Evolutionary conservation across 1,140 invertebrate genomes (phyloP).

Genomic region (Chlorops oryzae): DNA sequence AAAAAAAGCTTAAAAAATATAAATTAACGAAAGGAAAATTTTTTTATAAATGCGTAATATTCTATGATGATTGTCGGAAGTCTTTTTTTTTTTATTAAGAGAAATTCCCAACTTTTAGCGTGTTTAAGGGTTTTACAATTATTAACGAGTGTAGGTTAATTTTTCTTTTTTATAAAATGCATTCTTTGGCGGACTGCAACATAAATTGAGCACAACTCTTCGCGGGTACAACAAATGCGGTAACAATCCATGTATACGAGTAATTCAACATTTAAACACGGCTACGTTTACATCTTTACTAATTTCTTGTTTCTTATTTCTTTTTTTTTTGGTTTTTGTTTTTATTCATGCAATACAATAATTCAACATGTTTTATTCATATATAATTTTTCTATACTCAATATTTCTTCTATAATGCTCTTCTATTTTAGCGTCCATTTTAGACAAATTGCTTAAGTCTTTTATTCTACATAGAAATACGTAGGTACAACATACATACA

Average conservation of each 20-base stretch:
- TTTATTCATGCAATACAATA: too few relatives aligned
- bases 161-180: not conserved
- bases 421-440: constrained; percentile 47
- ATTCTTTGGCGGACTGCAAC: not conserved
- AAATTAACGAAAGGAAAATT: not conserved
- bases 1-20: not conserved
- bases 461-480: constrained; percentile 47
- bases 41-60: constrained; percentile 6
- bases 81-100: constrained; percentile 6
- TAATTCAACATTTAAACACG: too few relatives aligned
- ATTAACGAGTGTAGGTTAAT: not conserved
- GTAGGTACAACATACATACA: too few relatives aligned
- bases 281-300: too few relatives aligned
- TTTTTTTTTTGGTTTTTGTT: not conserved
- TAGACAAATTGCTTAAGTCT: constrained; percentile 48
- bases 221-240: too few relatives aligned
- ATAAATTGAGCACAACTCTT: too few relatives aligned
- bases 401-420: too few relatives aligned
- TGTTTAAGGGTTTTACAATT: too few relatives aligned
- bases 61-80: constrained; percentile 11
- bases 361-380: too few relatives aligned
- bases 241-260: too few relatives aligned
- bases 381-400: too few relatives aligned
- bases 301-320: not conserved
- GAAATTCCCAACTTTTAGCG: too few relatives aligned